A percentile compares a stretch with the other conserved stretches of the same genome.
phyloP scores from a whole-genome alignment of 2,888 invertebrate genomes.

The Hypercompe scribonia region DNA sequence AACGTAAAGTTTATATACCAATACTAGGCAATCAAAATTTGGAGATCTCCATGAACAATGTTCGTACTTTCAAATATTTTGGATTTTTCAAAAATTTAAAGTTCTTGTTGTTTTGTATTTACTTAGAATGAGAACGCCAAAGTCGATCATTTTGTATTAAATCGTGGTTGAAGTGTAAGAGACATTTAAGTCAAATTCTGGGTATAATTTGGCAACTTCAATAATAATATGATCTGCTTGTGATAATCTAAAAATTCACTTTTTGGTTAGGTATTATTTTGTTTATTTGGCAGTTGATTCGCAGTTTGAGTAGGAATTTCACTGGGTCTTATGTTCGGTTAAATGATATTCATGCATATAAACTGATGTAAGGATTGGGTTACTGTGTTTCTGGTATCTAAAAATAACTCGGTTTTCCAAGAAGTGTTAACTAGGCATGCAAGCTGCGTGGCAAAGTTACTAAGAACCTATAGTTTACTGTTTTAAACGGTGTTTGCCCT shows the following conservation, averaged over 20 bases:
- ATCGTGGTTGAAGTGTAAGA: neutral
- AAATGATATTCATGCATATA: neutral
- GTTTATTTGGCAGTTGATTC: neutral
- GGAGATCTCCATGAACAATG: no score
- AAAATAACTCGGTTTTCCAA: slow-evolving; percentile 26
- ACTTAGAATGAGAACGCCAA: neutral
- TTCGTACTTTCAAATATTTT: neutral
- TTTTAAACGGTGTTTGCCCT: slow-evolving; percentile 65
- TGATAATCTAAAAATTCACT: neutral
- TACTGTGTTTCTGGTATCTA: slow-evolving; percentile 1
- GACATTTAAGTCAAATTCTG: neutral
- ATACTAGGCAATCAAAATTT: no score
- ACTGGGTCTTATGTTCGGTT: neutral
- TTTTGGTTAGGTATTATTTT: neutral
- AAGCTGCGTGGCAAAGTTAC: slow-evolving; percentile 46
- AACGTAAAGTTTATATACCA: no score
- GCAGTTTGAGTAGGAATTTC: neutral
- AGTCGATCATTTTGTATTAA: neutral
- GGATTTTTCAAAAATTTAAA: neutral
- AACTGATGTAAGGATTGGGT: neutral
- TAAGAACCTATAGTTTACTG: slow-evolving; percentile 52
- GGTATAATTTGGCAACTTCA: neutral
- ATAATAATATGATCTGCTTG: neutral
- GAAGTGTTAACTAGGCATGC: slow-evolving; percentile 34
- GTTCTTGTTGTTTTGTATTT: neutral